These are phyloP conservation scores for Oreocharis arfaki DNA, from an alignment of 2,113 vertebrate species.

Conservation along the genomic window DNA sequence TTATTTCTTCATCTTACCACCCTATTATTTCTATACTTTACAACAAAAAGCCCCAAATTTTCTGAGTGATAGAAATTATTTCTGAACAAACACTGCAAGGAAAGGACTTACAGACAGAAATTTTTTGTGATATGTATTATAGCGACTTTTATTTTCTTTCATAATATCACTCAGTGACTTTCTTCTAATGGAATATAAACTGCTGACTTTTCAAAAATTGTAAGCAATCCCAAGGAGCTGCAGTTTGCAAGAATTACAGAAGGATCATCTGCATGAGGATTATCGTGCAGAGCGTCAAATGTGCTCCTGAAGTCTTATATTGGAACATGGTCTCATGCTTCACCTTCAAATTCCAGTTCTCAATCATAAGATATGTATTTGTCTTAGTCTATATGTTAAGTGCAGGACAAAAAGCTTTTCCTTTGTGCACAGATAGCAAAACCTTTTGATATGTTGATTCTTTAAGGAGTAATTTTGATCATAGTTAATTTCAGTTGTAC, in stretches of 20 bases:
- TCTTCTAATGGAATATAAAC: neutral
- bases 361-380: neutral
- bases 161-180: neutral
- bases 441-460: neutral
- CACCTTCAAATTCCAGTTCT: neutral
- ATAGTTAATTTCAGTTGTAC: neutral
- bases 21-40: neutral
- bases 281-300: neutral
- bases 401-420: neutral
- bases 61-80: neutral
- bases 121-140: neutral
- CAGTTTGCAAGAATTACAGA: neutral
- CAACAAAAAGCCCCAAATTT: neutral
- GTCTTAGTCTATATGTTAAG: neutral
- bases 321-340: neutral
- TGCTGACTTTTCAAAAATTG: neutral
- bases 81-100: neutral
- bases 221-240: neutral
- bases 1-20: neutral
- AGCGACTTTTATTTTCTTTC: neutral
- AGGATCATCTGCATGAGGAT: neutral
- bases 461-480: neutral
- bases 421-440: neutral
- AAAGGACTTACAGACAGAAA: neutral
- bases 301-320: neutral